These are phyloP conservation scores for Lasioglossum baleicum DNA, from an alignment of 1,140 invertebrate species.

Conservation along the genomic window DNA sequence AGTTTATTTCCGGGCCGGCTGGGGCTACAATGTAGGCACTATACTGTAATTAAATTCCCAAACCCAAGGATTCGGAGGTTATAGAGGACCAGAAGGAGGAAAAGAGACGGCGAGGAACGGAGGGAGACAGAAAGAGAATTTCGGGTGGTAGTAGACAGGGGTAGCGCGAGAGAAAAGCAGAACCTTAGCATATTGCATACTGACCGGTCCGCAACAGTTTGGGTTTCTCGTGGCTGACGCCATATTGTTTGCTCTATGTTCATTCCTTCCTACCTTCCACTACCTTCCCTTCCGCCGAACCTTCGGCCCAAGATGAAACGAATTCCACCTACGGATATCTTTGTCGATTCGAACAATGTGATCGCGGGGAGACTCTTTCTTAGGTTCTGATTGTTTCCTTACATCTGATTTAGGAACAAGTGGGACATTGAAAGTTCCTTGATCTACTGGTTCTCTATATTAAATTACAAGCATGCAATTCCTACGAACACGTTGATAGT, in stretches of 20 bases:
- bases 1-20: slow-evolving; percentile 80
- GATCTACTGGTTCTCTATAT: too few relatives aligned
- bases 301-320: slow-evolving; percentile 56
- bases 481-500: too few relatives aligned
- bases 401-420: not conserved
- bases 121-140: slow-evolving; percentile 44
- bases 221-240: slow-evolving; percentile 68
- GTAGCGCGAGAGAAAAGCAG: slow-evolving; percentile 34
- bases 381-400: not conserved
- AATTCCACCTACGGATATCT: slow-evolving; percentile 58
- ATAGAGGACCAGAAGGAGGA: slow-evolving; percentile 62
- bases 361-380: slow-evolving; percentile 37
- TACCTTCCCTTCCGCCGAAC: slow-evolving; percentile 36
- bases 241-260: slow-evolving; percentile 77
- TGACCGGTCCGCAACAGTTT: slow-evolving; percentile 72
- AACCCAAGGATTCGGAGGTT: slow-evolving; percentile 76
- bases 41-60: slow-evolving; percentile 81
- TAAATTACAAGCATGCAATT: too few relatives aligned
- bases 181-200: slow-evolving; percentile 79
- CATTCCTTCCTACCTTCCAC: slow-evolving; percentile 65
- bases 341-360: slow-evolving; percentile 30
- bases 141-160: slow-evolving; percentile 47
- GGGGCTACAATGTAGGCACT: slow-evolving; percentile 80
- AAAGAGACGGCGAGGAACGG: slow-evolving; percentile 30
- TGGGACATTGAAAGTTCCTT: too few relatives aligned